A percentile compares a stretch with the other conserved stretches of the same genome.
phyloP scores from a whole-genome alignment of 2,113 vertebrate genomes.

The Pangasianodon hypophthalmus region DNA sequence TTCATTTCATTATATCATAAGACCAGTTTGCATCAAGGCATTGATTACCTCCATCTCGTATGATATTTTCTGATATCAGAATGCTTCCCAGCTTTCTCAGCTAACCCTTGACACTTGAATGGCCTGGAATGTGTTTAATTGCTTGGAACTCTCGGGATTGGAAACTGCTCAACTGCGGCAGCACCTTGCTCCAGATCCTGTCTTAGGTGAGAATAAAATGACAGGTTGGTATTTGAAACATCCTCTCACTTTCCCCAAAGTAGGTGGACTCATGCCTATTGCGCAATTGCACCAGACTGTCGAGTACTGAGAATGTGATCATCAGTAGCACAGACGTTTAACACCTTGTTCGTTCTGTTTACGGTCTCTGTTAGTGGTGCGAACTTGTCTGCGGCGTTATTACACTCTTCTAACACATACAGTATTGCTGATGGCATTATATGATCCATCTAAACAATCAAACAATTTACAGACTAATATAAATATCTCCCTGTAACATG shows the following conservation, averaged over 20 bases:
- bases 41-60: background rate
- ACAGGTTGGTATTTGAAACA: conserved; percentile 26
- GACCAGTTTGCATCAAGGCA: background rate
- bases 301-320: conserved; percentile 3
- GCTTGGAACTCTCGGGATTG: background rate
- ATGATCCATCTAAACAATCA: background rate
- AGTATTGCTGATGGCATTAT: background rate
- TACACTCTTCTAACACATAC: background rate
- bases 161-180: background rate
- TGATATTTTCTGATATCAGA: background rate
- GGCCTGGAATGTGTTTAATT: background rate
- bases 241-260: conserved; percentile 2
- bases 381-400: conserved; percentile 17
- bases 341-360: conserved; percentile 42
- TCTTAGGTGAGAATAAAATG: conserved; percentile 25
- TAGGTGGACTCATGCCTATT: background rate
- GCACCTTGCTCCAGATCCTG: conserved; percentile 2
- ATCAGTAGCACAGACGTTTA: conserved; percentile 38
- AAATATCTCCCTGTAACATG: background rate
- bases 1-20: background rate
- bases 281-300: conserved; percentile 2
- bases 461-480: background rate
- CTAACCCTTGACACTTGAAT: background rate
- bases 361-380: background rate
- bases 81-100: background rate